Evolutionary conservation across 2,888 invertebrate genomes (phyloP), one percentile per base, ranked within the genome.

Genomic region (Empis livida): DNA sequence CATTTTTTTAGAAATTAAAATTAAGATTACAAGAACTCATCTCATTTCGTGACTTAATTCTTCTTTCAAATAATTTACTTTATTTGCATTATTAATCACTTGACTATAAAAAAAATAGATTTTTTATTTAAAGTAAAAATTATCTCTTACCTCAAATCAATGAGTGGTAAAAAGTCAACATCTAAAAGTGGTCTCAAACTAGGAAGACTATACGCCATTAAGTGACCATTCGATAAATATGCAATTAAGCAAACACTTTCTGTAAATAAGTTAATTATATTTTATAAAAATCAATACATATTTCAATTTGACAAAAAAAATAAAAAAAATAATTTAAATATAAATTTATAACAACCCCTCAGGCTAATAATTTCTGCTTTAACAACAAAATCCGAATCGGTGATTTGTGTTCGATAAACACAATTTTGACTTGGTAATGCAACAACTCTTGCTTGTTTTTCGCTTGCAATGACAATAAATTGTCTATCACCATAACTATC

Each of bases 401-500:
- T 88, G 58, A 96, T 79, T 72, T 92, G 92, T 69, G 89, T 87
- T 60, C 92, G 80, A 73, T 91, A 93, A 58, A 92, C 83, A 73
- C 92, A 93, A 67, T 88, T 90, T 72, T 95, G 95, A 59, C 93
- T 92, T 54, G 95, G 95, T 64, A 95, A 78, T 55, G 92, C 91
- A 54, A 95, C 85, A 54, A 95, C 89, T 60, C 91, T 79, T 52
- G 90, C 92, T 74, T 95, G 91, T 72, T 93, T 94, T 73, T 96
- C 95, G 50, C 93, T 93, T 53, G 88, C 86, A 57, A 96, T 80
- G 46, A 93, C 90, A 55, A 89, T 88, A 72, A 89, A 93, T 77
- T 95, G 95, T 54, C 89, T 77, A 72, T 94, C 93, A 59, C 80
- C 80, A 59, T 73, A 64, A 53, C 61, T 61, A 55, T 68, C 68